Evolutionary conservation across 2,888 invertebrate species (phyloP).

Genomic region (Diarsia brunnea): DNA sequence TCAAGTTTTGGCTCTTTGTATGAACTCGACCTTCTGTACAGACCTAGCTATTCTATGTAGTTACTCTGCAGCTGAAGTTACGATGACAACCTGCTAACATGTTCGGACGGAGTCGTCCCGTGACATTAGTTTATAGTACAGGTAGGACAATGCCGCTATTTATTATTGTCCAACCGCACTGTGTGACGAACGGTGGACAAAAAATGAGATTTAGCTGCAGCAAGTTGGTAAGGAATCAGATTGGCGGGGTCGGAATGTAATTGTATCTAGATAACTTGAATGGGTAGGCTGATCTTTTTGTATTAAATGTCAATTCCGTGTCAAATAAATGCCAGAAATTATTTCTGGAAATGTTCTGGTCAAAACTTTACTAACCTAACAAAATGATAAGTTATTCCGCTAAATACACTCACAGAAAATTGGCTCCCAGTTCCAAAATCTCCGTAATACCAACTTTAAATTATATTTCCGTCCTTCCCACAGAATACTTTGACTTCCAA

Average conservation of each 20-base stretch:
- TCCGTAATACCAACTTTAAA: conserved; percentile 15
- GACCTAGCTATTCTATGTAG: conserved; percentile 8
- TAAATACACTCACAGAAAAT: neutral
- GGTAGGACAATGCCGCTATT: conserved; percentile 67
- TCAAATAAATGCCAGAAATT: conserved; percentile 23
- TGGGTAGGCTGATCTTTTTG: conserved; percentile 7
- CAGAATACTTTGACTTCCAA: conserved; percentile 19
- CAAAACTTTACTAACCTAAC: neutral
- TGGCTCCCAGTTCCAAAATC: neutral
- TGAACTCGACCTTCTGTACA: neutral
- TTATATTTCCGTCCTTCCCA: neutral
- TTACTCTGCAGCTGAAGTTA: conserved; percentile 56
- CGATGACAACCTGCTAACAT: conserved; percentile 68
- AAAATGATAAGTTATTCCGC: neutral
- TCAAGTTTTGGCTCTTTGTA: neutral
- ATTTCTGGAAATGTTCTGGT: too few relatives aligned
- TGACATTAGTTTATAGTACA: conserved; percentile 66
- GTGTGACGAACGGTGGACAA: conserved; percentile 50
- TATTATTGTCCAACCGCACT: conserved; percentile 61
- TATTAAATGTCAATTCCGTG: conserved; percentile 2
- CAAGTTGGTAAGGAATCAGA: conserved; percentile 18
- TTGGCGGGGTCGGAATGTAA: conserved; percentile 14
- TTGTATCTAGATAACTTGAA: conserved; percentile 13
- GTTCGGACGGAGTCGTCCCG: conserved; percentile 59
- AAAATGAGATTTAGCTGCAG: conserved; percentile 38